phyloP scores from a whole-genome alignment of 2,888 invertebrate genomes.

The Polyommatus icarus region DNA sequence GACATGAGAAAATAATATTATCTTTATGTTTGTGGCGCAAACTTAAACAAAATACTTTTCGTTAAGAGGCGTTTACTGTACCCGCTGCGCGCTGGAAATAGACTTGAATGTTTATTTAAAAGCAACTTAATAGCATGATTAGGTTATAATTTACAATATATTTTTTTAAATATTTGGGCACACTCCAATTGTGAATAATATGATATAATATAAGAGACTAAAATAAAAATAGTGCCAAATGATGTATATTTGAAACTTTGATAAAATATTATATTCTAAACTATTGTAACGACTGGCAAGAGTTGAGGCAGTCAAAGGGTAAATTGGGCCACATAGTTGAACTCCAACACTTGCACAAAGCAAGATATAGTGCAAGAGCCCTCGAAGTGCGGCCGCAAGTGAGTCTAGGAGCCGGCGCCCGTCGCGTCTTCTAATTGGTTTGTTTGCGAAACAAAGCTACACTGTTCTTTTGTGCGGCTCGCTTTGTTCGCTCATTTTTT shows the following conservation, averaged over 20 bases:
- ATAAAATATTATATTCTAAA: no score
- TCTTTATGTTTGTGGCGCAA: background rate
- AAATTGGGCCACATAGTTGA: background rate
- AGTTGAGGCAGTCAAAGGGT: background rate
- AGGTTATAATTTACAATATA: no score
- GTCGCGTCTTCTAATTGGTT: constrained; percentile 38
- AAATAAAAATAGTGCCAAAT: no score
- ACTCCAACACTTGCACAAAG: background rate
- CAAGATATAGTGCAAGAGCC: constrained; percentile 3
- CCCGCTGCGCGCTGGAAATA: no score
- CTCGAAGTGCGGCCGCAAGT: constrained; percentile 6
- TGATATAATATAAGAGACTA: no score
- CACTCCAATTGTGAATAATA: no score
- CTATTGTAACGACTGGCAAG: background rate
- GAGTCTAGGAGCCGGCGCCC: background rate
- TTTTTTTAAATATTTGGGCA: no score
- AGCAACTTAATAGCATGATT: no score
- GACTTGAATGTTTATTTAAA: no score
- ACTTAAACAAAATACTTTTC: background rate
- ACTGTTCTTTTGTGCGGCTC: constrained; percentile 37
- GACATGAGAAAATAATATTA: background rate
- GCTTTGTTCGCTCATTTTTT: constrained; percentile 20
- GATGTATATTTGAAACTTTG: no score
- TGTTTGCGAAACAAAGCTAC: constrained; percentile 40
- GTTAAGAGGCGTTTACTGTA: no score